These are phyloP conservation scores for Sciurus vulgaris DNA, from an alignment of 2,797 vertebrate genomes.

Conservation along the genomic window DNA sequence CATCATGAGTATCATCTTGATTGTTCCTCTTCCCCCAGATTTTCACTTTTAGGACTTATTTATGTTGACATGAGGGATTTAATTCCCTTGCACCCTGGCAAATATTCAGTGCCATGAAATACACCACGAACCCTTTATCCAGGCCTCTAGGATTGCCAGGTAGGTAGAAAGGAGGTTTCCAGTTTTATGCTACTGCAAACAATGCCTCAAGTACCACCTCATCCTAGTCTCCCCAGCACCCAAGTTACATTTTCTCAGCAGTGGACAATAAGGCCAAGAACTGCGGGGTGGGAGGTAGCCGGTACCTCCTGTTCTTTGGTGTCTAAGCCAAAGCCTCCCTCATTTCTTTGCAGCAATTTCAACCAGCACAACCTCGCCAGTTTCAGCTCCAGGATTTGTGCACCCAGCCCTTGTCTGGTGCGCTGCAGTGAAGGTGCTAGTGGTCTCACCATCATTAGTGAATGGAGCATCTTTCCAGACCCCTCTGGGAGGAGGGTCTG, in stretches of 20 bases:
- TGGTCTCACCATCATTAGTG: background rate
- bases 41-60: background rate
- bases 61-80: no score
- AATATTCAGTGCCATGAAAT: background rate
- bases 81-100: background rate
- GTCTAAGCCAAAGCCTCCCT: background rate
- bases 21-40: background rate
- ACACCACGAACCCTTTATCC: accelerated
- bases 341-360: accelerated
- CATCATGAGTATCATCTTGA: accelerated
- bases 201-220: accelerated
- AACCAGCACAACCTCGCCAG: accelerated
- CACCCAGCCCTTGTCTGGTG: background rate
- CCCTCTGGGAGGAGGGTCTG: no score
- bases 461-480: background rate
- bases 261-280: background rate
- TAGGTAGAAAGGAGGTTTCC: no score
- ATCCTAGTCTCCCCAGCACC: background rate
- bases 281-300: no score
- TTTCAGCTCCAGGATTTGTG: background rate
- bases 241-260: accelerated
- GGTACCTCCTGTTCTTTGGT: background rate
- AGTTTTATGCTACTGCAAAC: background rate
- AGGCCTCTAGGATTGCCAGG: background rate
- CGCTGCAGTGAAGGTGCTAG: no score